Evolutionary conservation across 2,113 vertebrate species (phyloP), one percentile per base, ranked within the genome.

Genomic region (Leptobrachium leishanense): DNA sequence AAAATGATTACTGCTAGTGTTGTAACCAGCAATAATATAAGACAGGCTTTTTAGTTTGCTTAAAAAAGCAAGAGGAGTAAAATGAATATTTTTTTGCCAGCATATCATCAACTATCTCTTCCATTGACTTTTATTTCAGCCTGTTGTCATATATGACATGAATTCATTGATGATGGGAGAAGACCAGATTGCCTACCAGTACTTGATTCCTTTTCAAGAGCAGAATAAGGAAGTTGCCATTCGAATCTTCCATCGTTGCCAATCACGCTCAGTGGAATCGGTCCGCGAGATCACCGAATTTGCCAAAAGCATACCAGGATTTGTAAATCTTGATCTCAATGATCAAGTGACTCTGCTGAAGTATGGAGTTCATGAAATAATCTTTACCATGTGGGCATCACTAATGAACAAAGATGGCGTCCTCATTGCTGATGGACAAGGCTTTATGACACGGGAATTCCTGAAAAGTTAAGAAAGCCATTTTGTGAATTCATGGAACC

Each of bases 321-420:
- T 99, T 12, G 85, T 97, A 5, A 88, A 74, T 46, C 94, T 99
- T 79, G 97, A 99, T 91, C 90, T 99, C 54, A 99, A 99, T 2
- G 98, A 99, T 86, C 98, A 99, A 92, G 98, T 99, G 53, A 99
- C 97, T 73, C 94, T 99, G 66, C 92, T 99, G 55, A 99, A 99
- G 77, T 99, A 99, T 0, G 97, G 96, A 0, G 97, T 99, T 80
- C 98, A 99, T 0, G 98, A 99, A 89, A 95, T 98, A 85, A 91
- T 99, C 75, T 98, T 97, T 59, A 97, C 96, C 9, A 96, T 98
- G 92, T 93, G 97, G 94, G 90, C 98, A 0, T 97, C 97, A 0
- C 90, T 98, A 85, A 99, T 99, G 98, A 99, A 99, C 88, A 99
- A 99, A 82, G 98, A 99, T 2, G 98, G 98, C 43, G 95, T 98